phyloP scores from a whole-genome alignment of 2,797 vertebrate species.

The Cuniculus paca region DNA sequence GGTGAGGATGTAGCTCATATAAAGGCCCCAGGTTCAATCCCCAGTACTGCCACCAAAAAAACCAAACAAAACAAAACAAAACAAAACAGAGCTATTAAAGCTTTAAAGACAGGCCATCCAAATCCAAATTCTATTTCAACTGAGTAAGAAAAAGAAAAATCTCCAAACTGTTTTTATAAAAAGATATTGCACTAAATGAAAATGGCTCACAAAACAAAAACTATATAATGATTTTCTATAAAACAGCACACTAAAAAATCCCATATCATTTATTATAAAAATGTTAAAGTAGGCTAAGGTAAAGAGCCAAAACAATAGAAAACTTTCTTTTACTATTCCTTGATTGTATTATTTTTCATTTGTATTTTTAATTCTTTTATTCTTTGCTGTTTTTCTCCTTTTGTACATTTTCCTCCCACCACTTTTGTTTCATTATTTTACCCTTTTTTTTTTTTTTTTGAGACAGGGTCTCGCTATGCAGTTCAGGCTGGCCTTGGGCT shows the following conservation, averaged over 20 bases:
- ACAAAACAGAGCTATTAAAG: too few relatives aligned
- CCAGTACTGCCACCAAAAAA: neutral
- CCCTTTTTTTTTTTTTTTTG: neutral
- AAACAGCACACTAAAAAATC: neutral
- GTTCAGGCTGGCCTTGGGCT: too few relatives aligned
- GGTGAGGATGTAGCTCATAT: neutral
- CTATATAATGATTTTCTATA: neutral
- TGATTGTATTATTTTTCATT: neutral
- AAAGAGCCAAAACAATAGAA: neutral
- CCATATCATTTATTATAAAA: neutral
- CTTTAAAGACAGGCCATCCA: neutral
- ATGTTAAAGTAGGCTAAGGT: neutral
- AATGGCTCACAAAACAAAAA: neutral
- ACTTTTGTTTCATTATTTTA: neutral
- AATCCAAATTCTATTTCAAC: neutral
- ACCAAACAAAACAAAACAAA: too few relatives aligned
- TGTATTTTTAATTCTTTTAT: neutral
- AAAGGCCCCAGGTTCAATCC: neutral
- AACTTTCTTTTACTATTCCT: neutral
- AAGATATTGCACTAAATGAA: neutral
- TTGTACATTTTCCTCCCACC: neutral
- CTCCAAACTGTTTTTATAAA: slow-evolving; percentile 20
- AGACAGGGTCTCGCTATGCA: too few relatives aligned
- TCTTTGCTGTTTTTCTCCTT: neutral
- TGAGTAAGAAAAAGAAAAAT: neutral